Conservation (phyloP, 2,113 vertebrate genomes). For the Pelusios castaneus region DNA sequence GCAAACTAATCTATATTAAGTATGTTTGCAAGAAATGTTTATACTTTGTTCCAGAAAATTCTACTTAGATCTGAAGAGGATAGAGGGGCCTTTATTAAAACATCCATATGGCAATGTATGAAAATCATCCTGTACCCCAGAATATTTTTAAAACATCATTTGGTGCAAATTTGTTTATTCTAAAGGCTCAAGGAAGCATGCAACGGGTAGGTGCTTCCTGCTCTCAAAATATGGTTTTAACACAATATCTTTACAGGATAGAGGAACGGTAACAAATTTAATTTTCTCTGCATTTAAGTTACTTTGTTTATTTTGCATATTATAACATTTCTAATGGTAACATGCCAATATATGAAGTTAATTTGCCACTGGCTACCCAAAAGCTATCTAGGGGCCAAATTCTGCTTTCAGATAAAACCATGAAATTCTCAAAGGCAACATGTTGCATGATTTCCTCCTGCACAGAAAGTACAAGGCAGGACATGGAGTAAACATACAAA, state of each 20-base stretch:
- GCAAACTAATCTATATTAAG: not conserved
- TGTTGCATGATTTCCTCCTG: not conserved
- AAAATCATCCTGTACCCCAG: not conserved
- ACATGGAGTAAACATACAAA: not conserved
- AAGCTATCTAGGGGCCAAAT: not conserved
- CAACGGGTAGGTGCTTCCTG: not conserved
- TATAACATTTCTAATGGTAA: slow-evolving; percentile 14
- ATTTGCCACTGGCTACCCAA: not conserved
- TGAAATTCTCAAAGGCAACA: not conserved
- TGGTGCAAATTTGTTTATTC: not conserved
- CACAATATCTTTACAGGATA: slow-evolving; percentile 43
- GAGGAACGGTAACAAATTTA: slow-evolving; percentile 36
- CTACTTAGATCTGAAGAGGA: not conserved
- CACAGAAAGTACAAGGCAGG: not conserved
- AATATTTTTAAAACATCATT: not conserved
- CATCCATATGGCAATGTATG: not conserved
- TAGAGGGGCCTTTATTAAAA: not conserved
- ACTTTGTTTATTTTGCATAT: slow-evolving; percentile 39
- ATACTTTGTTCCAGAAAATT: not conserved
- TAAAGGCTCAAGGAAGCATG: not conserved
- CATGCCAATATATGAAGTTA: slow-evolving; percentile 1
- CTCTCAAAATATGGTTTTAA: slow-evolving; percentile 10
- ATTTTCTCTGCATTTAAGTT: slow-evolving; percentile 34
- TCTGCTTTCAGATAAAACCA: not conserved
- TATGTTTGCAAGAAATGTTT: not conserved